Percentiles rank a stretch among this genome's conserved stretches.
Conservation (phyloP, 2,113 vertebrate genomes). For the Lucifuga dentata region DNA sequence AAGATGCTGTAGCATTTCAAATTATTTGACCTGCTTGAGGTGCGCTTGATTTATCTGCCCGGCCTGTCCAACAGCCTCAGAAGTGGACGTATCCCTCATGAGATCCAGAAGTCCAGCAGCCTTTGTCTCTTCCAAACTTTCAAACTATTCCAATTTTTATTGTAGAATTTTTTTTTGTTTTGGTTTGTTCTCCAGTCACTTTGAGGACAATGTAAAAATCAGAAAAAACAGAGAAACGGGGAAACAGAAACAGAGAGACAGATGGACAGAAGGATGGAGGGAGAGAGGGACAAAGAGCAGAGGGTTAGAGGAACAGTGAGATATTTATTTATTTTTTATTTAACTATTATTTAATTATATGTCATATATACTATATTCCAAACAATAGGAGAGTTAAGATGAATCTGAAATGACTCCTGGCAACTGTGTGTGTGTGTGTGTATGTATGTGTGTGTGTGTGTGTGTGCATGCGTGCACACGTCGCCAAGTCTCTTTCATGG, state of each 20-base stretch:
- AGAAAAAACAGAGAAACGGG: no score
- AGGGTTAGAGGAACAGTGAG: no score
- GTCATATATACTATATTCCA: conserved; percentile 41
- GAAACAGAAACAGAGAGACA: no score
- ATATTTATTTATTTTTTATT: conserved; percentile 47
- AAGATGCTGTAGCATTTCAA: conserved; percentile 30
- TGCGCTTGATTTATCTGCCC: conserved; percentile 35
- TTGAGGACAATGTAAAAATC: conserved; percentile 44
- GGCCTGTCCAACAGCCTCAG: conserved; percentile 7
- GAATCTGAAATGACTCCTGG: conserved; percentile 14
- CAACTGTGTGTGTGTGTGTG: neutral
- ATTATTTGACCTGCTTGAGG: conserved; percentile 40
- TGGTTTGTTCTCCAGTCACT: conserved; percentile 16
- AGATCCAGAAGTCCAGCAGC: conserved; percentile 13
- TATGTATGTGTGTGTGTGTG: neutral
- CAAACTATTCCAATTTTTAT: conserved; percentile 19
- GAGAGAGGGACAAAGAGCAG: no score
- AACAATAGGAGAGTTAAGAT: conserved; percentile 39
- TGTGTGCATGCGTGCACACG: conserved; percentile 1
- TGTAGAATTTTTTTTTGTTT: conserved; percentile 1
- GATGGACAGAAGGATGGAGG: no score
- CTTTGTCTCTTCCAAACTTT: conserved; percentile 15
- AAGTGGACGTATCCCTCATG: neutral
- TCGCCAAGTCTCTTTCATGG: conserved; percentile 34
- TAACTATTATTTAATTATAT: no score